phyloP scores from a whole-genome alignment of 2,797 vertebrate species.

The Microchirus variegatus region DNA sequence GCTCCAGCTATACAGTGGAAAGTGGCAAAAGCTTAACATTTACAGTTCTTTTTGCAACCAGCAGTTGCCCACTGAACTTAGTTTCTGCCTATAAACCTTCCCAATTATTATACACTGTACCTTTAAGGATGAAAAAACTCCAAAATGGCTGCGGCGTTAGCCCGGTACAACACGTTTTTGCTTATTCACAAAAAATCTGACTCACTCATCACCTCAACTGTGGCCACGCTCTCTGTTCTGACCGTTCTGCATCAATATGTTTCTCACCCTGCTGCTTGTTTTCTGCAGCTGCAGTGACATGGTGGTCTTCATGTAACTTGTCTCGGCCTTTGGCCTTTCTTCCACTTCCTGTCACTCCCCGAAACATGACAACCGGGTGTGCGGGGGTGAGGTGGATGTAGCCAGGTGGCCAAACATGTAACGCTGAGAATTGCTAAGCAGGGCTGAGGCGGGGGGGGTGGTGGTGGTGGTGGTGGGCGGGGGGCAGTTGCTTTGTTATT shows the following conservation, averaged over 20 bases:
- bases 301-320: constrained; percentile 19
- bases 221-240: constrained; percentile 25
- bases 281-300: constrained; percentile 6
- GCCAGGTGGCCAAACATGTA: constrained; percentile 38
- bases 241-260: constrained; percentile 24
- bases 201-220: constrained; percentile 16
- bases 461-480: no score
- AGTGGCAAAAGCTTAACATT: no score
- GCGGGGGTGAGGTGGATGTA: not conserved
- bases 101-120: no score
- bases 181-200: constrained; percentile 44
- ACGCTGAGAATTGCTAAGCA: constrained; percentile 9
- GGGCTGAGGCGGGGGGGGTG: constrained; percentile 7
- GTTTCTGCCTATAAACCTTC: no score
- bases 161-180: constrained; percentile 18
- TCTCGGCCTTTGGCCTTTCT: constrained; percentile 16
- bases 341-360: constrained; percentile 34
- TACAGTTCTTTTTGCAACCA: no score
- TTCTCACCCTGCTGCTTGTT: constrained; percentile 22
- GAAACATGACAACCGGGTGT: constrained; percentile 24
- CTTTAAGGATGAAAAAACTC: no score
- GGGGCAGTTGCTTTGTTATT: constrained; percentile 13
- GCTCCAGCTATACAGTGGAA: no score
- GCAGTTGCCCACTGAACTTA: no score
- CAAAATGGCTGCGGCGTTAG: not conserved